Percentiles rank a stretch among this genome's conserved stretches.
These are phyloP conservation scores for Typhlichthys subterraneus DNA, from an alignment of 2,797 vertebrate genomes.

Conservation along the genomic window DNA sequence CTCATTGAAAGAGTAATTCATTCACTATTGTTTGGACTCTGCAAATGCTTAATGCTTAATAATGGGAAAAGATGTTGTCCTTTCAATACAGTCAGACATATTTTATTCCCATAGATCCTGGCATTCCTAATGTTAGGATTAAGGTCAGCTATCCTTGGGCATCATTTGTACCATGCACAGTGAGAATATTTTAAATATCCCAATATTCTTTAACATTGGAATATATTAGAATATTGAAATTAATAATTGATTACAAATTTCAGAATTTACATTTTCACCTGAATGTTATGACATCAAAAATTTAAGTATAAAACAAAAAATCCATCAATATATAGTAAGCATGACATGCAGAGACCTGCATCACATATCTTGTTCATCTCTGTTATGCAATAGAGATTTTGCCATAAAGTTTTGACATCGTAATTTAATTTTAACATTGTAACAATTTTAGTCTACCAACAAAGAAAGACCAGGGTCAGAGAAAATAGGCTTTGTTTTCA, in stretches of 20 bases:
- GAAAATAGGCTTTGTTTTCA: not conserved
- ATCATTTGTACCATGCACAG: not conserved
- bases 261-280: not conserved
- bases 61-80: not conserved
- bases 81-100: not conserved
- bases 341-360: not conserved
- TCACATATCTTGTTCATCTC: not conserved
- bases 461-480: not conserved
- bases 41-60: not conserved
- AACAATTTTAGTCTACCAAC: not conserved
- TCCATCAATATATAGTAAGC: not conserved
- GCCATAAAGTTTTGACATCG: not conserved
- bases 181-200: not conserved
- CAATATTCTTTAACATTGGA: too few relatives aligned
- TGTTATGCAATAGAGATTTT: not conserved
- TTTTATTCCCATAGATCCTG: not conserved
- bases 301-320: not conserved
- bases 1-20: slow-evolving; percentile 6
- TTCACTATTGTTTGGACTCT: slow-evolving; percentile 8
- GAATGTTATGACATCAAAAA: not conserved
- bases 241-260: too few relatives aligned
- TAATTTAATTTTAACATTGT: too few relatives aligned
- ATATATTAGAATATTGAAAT: too few relatives aligned
- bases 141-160: not conserved
- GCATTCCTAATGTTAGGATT: not conserved